Percentiles rank a stretch among this genome's conserved stretches.
phyloP scores from a whole-genome alignment of 1,140 invertebrate genomes.

The Macrobrachium nipponense region DNA sequence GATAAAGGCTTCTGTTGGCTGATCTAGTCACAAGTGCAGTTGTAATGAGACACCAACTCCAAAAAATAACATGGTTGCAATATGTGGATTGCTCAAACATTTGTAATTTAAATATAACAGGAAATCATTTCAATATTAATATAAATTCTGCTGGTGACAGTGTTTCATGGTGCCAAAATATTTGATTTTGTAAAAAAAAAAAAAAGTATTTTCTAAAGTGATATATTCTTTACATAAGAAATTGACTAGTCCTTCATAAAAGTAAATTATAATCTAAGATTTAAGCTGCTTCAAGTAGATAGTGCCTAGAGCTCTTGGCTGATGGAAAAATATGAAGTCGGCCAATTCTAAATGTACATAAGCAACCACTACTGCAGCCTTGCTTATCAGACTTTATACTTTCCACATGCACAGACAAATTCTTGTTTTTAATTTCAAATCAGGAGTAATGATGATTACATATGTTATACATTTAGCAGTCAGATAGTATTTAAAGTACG shows the following conservation, averaged over 20 bases:
- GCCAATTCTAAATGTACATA: background rate
- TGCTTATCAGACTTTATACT: slow-evolving; percentile 32
- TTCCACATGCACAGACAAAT: slow-evolving; percentile 39
- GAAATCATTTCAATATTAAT: no score
- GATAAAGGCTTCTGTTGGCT: slow-evolving; percentile 46
- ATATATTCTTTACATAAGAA: no score
- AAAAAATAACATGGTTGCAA: slow-evolving; percentile 42
- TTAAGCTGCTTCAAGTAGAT: no score
- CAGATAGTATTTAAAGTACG: background rate
- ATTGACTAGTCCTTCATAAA: no score
- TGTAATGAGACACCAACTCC: slow-evolving; percentile 40
- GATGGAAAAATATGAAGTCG: no score
- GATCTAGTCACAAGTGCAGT: slow-evolving; percentile 60
- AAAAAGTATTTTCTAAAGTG: no score
- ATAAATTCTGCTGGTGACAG: background rate
- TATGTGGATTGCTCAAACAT: slow-evolving; percentile 8
- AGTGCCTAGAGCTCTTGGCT: no score
- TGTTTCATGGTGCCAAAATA: background rate
- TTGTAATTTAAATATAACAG: background rate
- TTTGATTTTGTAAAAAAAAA: no score
- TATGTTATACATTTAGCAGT: slow-evolving; percentile 5
- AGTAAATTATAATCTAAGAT: no score
- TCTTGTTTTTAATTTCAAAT: slow-evolving; percentile 41
- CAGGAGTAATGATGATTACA: slow-evolving; percentile 36
- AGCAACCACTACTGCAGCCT: slow-evolving; percentile 8